These are phyloP conservation scores for Coracias cyanogaster DNA, from an alignment of 2,797 vertebrate species.

Conservation along the genomic window DNA sequence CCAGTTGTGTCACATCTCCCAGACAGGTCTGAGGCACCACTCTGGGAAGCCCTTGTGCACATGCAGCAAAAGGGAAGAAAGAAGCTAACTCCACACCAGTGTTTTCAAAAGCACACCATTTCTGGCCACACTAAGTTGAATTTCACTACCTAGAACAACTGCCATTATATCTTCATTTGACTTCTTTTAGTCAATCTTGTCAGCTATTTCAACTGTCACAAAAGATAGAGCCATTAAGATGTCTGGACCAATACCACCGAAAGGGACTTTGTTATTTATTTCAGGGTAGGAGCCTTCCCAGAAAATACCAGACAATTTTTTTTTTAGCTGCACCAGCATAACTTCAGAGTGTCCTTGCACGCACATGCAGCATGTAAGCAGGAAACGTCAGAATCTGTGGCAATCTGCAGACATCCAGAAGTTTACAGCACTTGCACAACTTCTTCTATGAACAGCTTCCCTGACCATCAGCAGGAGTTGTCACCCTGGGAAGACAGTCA, in stretches of 20 bases:
- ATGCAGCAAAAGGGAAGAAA: not conserved
- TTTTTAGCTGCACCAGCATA: not conserved
- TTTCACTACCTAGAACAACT: not conserved
- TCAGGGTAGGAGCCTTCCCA: not conserved
- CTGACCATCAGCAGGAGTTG: not conserved
- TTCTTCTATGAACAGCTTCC: not conserved
- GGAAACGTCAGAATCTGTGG: not conserved
- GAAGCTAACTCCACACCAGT: not conserved
- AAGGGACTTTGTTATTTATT: not conserved
- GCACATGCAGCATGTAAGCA: not conserved
- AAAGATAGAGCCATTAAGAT: not conserved
- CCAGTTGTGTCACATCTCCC: not conserved
- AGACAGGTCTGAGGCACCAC: not conserved
- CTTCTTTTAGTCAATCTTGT: not conserved
- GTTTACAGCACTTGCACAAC: not conserved
- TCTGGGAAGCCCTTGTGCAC: not conserved
- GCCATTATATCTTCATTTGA: not conserved
- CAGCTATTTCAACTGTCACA: not conserved
- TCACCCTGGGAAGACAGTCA: not conserved
- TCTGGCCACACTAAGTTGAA: not conserved
- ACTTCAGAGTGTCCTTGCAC: not conserved
- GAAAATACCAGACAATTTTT: not conserved
- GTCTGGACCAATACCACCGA: not conserved
- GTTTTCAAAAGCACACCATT: not conserved
- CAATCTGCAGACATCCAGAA: not conserved